Percentiles rank a stretch among this genome's conserved stretches.
Evolutionary conservation across 2,888 invertebrate genomes (phyloP).

Genomic region (Stenoptilia bipunctidactyla): DNA sequence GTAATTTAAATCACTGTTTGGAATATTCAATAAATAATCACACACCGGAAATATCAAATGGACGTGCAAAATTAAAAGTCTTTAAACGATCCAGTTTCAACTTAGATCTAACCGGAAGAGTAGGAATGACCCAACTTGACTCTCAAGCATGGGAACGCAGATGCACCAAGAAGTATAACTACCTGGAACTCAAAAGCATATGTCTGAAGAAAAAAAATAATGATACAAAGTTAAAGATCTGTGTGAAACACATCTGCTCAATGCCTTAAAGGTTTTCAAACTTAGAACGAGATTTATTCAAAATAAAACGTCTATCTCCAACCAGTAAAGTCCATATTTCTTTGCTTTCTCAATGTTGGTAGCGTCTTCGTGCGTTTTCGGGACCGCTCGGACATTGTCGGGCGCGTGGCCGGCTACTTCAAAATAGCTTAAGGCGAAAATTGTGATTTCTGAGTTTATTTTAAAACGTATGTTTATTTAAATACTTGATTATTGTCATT

Average conservation of each 20-base stretch:
- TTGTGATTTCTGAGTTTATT: slow-evolving; percentile 18
- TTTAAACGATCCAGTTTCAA: not conserved
- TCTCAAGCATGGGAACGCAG: slow-evolving; percentile 28
- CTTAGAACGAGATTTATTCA: slow-evolving; percentile 6
- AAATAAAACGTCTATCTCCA: not conserved
- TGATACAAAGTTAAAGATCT: slow-evolving; percentile 55
- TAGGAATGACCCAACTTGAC: slow-evolving; percentile 27
- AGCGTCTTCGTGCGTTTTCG: slow-evolving; percentile 39
- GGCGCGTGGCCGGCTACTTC: slow-evolving; percentile 31
- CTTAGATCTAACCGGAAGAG: slow-evolving; percentile 21
- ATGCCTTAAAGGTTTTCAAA: slow-evolving; percentile 19
- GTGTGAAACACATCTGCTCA: slow-evolving; percentile 61
- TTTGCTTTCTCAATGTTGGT: slow-evolving; percentile 4
- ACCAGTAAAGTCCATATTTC: not conserved
- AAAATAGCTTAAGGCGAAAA: slow-evolving; percentile 26
- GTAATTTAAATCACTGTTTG: too few relatives aligned
- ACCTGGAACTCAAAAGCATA: slow-evolving; percentile 54
- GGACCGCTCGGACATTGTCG: slow-evolving; percentile 32
- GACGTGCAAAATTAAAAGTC: not conserved
- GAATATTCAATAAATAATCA: not conserved
- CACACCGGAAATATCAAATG: not conserved
- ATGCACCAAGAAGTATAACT: slow-evolving; percentile 31
- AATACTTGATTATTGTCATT: slow-evolving; percentile 32
- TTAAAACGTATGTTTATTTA: slow-evolving; percentile 23
- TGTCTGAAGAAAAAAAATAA: slow-evolving; percentile 56